Conservation (phyloP, 2,797 vertebrate genomes). For the Poecilia picta region DNA sequence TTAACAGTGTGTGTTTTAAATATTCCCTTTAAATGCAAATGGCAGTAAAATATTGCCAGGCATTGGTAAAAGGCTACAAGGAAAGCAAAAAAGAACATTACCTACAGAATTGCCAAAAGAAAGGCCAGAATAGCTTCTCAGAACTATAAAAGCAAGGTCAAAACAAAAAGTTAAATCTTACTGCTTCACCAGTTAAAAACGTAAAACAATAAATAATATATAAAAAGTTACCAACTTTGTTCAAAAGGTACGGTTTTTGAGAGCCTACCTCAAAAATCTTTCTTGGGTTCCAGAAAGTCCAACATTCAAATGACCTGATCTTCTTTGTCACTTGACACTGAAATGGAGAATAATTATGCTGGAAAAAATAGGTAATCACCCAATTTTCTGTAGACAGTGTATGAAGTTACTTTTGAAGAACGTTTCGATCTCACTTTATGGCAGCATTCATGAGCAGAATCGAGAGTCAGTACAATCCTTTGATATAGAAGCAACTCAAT, state of each 20-base stretch:
- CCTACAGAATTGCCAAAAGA: constrained; percentile 6
- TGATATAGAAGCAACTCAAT: background rate
- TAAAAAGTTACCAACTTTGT: background rate
- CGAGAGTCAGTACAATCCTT: background rate
- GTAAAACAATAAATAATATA: constrained; percentile 2
- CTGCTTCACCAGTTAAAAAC: background rate
- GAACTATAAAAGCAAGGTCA: constrained; percentile 13
- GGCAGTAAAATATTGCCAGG: constrained; percentile 6
- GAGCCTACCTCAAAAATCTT: background rate
- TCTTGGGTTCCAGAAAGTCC: background rate
- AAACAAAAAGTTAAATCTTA: constrained; percentile 16
- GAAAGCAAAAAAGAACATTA: constrained; percentile 2
- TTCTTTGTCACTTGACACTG: background rate
- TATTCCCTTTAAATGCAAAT: constrained; percentile 14
- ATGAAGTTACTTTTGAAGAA: background rate
- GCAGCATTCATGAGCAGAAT: background rate
- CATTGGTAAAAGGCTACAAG: constrained; percentile 5
- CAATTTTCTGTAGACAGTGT: background rate
- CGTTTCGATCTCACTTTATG: background rate
- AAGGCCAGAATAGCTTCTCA: background rate
- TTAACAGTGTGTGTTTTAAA: constrained; percentile 6
- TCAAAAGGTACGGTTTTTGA: background rate
- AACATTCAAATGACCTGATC: background rate
- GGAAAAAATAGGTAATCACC: background rate
- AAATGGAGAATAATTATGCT: background rate